phyloP scores from a whole-genome alignment of 53 echinoderm and acorn worm genomes.

The Hippasteria phrygiana region DNA sequence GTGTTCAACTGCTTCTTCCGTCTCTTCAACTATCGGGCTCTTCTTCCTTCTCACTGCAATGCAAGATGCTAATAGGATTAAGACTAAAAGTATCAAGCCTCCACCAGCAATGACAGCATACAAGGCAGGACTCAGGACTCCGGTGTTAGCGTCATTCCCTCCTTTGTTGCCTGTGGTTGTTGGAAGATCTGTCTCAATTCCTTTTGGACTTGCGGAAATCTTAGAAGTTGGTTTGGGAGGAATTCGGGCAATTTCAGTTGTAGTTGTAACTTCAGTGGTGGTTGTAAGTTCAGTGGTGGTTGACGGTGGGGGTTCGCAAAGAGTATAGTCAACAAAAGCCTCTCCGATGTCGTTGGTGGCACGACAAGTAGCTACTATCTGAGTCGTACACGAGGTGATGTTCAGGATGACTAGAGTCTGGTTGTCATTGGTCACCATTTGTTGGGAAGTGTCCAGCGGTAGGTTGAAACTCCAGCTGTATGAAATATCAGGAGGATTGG shows the following conservation, averaged over 20 bases:
- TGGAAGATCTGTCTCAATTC: background rate
- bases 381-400: conserved; percentile 11
- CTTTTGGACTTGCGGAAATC: background rate
- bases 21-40: background rate
- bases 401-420: conserved; percentile 43
- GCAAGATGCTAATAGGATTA: background rate
- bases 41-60: background rate
- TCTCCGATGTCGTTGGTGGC: conserved; percentile 48
- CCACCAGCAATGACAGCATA: conserved; percentile 7
- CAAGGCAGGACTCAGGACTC: conserved; percentile 19
- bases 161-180: background rate
- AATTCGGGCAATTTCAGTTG: background rate
- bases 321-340: background rate
- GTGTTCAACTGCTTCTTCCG: background rate
- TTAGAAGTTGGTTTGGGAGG: background rate
- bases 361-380: conserved; percentile 40
- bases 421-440: conserved; percentile 5
- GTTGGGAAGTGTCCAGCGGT: conserved; percentile 23
- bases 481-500: conserved; percentile 26
- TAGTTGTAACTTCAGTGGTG: background rate
- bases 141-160: background rate
- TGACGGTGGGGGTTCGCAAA: conserved; percentile 46
- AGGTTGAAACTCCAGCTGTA: conserved; percentile 44
- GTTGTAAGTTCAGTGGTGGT: too few relatives aligned
- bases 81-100: background rate